Conservation (phyloP, 1,140 invertebrate species). For the Agrilus planipennis region DNA sequence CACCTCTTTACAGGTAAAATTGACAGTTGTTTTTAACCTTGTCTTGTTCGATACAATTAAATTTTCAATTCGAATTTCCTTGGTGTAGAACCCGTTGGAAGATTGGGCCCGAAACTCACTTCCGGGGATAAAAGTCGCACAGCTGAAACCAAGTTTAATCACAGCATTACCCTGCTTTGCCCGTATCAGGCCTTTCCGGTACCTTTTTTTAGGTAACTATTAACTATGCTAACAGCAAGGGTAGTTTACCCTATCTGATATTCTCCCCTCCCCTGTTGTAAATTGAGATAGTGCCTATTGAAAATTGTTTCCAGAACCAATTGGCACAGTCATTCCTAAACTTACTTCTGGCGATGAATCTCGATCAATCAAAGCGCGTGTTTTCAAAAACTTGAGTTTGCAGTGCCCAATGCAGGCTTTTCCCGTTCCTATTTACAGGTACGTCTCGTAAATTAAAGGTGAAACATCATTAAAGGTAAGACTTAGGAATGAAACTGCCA, state of each 20-base stretch:
- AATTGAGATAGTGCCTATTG: too few relatives aligned
- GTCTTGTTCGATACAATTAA: constrained; percentile 6
- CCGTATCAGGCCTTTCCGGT: constrained; percentile 55
- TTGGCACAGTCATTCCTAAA: constrained; percentile 62
- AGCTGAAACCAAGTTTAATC: not conserved
- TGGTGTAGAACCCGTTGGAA: constrained; percentile 54
- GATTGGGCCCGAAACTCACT: constrained; percentile 41
- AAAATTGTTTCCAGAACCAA: constrained; percentile 56
- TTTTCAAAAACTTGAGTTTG: constrained; percentile 42
- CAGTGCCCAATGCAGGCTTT: constrained; percentile 45
- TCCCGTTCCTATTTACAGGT: constrained; percentile 46
- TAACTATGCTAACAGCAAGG: too few relatives aligned
- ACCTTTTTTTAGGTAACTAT: constrained; percentile 43
- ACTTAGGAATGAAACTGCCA: too few relatives aligned
- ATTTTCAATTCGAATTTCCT: constrained; percentile 8
- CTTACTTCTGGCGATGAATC: constrained; percentile 57
- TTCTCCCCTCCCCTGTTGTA: too few relatives aligned
- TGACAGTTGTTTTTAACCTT: constrained; percentile 11
- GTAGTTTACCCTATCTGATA: too few relatives aligned
- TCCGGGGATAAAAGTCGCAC: constrained; percentile 7
- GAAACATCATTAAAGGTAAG: too few relatives aligned
- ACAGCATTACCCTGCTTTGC: constrained; percentile 38
- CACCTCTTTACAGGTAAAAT: constrained; percentile 46
- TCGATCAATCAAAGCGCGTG: constrained; percentile 44
- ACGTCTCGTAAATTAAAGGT: too few relatives aligned